Evolutionary conservation across 1,140 invertebrate species (phyloP).

Genomic region (Lepidotrigona ventralis): DNA sequence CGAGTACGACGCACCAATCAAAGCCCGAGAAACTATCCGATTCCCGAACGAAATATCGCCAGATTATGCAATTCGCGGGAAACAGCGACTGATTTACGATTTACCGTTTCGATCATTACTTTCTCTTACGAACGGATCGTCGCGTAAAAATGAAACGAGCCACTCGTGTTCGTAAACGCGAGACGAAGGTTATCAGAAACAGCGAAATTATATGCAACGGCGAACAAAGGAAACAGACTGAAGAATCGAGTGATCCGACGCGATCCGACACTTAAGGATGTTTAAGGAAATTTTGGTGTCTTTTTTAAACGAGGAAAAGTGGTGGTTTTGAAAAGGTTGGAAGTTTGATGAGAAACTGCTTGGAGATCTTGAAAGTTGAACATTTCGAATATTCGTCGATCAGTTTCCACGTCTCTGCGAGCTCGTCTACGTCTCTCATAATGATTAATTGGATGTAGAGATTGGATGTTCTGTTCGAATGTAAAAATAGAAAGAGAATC

Average conservation of each 20-base stretch:
- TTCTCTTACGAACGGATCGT: background rate
- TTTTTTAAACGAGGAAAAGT: background rate
- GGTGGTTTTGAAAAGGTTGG: background rate
- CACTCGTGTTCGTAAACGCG: background rate
- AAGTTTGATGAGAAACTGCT: background rate
- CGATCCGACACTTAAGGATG: background rate
- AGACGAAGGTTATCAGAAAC: background rate
- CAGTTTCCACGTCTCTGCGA: background rate
- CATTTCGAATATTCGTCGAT: background rate
- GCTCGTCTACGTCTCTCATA: too few relatives aligned
- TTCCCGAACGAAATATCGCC: slow-evolving; percentile 51
- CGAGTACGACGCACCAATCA: slow-evolving; percentile 56
- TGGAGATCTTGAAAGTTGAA: too few relatives aligned
- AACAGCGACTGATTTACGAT: slow-evolving; percentile 2
- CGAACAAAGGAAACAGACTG: background rate
- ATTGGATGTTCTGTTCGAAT: background rate
- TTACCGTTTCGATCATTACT: background rate
- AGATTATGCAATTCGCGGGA: slow-evolving; percentile 60
- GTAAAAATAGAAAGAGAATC: background rate
- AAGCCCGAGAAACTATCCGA: slow-evolving; percentile 46
- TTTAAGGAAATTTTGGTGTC: background rate
- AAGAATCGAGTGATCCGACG: background rate
- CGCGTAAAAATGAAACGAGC: background rate
- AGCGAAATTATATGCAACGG: background rate
- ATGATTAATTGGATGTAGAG: too few relatives aligned